Base-by-base conservation (phyloP, 1,140 invertebrate species). In the Potamilus streckersoni region DNA sequence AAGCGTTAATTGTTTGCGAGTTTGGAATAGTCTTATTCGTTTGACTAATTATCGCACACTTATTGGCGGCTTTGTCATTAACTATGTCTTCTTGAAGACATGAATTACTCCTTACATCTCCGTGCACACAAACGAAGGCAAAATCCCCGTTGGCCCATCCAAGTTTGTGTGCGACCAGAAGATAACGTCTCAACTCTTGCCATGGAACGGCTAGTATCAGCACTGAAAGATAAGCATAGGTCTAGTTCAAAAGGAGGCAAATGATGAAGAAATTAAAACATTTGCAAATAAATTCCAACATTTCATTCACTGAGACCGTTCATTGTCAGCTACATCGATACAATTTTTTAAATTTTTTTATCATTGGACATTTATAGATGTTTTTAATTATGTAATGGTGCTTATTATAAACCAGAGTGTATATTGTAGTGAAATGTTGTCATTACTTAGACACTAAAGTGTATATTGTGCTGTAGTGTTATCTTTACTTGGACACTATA, bases 141-240 rank as follows among this genome's bases (percentile, higher is more conserved):
- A 94, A 97, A 72, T 96, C 95, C 38, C 96, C 96, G 59, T 93
- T 93, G 17, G 94, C 96, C 95, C 97, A 96, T 23, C 94, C 95
- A 23, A 97, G 90, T 49, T 92, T 91, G 84, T 97, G 94, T 1
- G 96, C 96, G 0, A 94, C 94, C 60, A 98, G 86, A 92, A 98
- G 94, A 85, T 97, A 96, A 88, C 94, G 94, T 16, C 96, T 92
- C 15, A 97, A 95, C 85, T 76, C 92, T 91, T 15, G 55, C 83
- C 95, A 95, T 1, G 95, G 93, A 1, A 96, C 94, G 66, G 95
- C 95, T 63, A 97, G 90, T 70, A 96, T 95, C 11, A 97, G 93
- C 65, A 97, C 96, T 96, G 84, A 66, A 90, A 85, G 15, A 77
- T 60, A 80, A 64, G 71, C 71, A 71, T 17, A 49, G 38, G 38